Conservation (phyloP, 1,140 invertebrate genomes). For the Lepidurus apus region DNA sequence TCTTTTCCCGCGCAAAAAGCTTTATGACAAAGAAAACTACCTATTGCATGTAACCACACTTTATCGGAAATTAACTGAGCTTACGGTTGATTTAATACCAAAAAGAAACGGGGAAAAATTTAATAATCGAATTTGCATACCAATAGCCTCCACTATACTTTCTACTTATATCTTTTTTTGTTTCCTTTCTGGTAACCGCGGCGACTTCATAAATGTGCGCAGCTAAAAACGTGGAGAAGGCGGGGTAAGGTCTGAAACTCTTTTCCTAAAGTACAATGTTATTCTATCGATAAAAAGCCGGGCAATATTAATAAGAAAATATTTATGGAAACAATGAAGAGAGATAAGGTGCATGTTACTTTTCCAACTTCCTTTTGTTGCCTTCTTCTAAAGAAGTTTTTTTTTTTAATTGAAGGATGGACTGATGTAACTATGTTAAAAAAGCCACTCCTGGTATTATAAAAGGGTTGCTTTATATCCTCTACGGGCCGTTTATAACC, state of each 20-base stretch:
- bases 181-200: not conserved
- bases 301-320: not conserved
- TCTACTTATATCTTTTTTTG: not conserved
- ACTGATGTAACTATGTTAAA: too few relatives aligned
- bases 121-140: not conserved
- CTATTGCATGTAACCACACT: not conserved
- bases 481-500: too few relatives aligned
- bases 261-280: not conserved
- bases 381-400: too few relatives aligned
- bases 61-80: not conserved
- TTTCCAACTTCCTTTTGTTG: too few relatives aligned
- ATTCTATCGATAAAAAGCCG: not conserved
- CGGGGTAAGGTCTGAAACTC: not conserved
- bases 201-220: not conserved
- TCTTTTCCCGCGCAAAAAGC: not conserved
- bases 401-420: too few relatives aligned
- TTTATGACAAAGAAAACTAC: not conserved
- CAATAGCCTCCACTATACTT: not conserved
- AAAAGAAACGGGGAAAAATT: not conserved
- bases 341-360: too few relatives aligned
- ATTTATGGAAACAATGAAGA: conserved; percentile 19
- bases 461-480: too few relatives aligned
- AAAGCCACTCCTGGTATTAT: too few relatives aligned
- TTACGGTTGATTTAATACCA: not conserved
- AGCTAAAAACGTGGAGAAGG: not conserved